phyloP scores from a whole-genome alignment of 2,797 vertebrate genomes.

The Centropyge bicolor region DNA sequence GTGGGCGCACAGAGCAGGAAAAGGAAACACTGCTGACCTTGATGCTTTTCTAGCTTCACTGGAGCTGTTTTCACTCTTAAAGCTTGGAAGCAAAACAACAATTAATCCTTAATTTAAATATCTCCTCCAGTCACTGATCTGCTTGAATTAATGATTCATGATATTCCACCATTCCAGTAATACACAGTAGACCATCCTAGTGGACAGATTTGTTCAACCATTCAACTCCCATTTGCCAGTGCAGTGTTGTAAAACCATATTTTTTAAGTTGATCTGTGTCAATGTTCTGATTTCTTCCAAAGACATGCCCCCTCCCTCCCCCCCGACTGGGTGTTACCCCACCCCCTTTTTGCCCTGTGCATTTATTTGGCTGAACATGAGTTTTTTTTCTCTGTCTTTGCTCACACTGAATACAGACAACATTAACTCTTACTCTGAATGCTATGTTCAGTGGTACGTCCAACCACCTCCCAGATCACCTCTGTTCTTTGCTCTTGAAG shows the following conservation, averaged over 20 bases:
- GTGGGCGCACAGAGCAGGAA: constrained; percentile 34
- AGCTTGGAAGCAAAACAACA: constrained; percentile 31
- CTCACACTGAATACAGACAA: constrained; percentile 89
- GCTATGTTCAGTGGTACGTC: constrained; percentile 73
- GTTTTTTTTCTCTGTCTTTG: constrained; percentile 75
- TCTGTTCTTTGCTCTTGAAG: constrained; percentile 73
- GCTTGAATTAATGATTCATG: constrained; percentile 83
- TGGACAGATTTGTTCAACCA: constrained; percentile 83
- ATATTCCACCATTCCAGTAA: constrained; percentile 81
- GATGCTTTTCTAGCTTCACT: constrained; percentile 55
- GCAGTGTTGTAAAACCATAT: constrained; percentile 84
- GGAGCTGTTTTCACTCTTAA: constrained; percentile 62
- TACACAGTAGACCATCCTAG: constrained; percentile 76
- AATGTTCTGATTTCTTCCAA: constrained; percentile 77
- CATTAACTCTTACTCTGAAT: constrained; percentile 85
- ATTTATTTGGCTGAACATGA: constrained; percentile 80
- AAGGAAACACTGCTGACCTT: constrained; percentile 34
- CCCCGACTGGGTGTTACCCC: constrained; percentile 69
- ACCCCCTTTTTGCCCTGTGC: constrained; percentile 60
- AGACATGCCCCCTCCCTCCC: constrained; percentile 55
- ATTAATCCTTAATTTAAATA: constrained; percentile 58
- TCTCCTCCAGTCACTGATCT: constrained; percentile 69
- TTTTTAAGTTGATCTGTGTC: constrained; percentile 83
- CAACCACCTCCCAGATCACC: constrained; percentile 69
- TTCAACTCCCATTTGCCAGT: constrained; percentile 83